phyloP scores from a whole-genome alignment of 2,888 invertebrate species.

The Candidula unifasciata region DNA sequence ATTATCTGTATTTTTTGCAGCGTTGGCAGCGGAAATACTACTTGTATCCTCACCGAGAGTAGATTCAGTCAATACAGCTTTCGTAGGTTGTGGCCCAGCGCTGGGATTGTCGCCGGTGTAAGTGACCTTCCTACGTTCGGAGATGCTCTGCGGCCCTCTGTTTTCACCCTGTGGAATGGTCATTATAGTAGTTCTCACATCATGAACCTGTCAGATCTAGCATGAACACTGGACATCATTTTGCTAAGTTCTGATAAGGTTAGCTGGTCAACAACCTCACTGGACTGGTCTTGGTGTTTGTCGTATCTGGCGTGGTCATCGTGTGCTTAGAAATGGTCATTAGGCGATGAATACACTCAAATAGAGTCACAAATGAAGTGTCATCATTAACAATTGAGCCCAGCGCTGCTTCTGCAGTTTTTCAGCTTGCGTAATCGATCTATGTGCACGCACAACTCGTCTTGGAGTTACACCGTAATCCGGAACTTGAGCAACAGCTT shows the following conservation, averaged over 20 bases:
- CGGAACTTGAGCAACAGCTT: too few species aligned
- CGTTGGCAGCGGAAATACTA: background rate
- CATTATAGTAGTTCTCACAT: conserved; percentile 41
- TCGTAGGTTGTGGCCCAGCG: conserved; percentile 10
- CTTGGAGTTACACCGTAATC: too few species aligned
- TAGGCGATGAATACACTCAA: too few species aligned
- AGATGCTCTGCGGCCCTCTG: conserved; percentile 48
- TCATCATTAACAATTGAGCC: too few species aligned
- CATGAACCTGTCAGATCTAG: background rate
- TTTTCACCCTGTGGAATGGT: conserved; percentile 49
- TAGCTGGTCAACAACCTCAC: background rate
- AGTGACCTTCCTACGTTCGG: conserved; percentile 49
- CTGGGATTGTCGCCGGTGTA: conserved; percentile 40
- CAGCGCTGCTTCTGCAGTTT: too few species aligned
- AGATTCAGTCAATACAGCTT: background rate
- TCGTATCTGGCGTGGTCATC: background rate
- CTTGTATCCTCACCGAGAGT: background rate
- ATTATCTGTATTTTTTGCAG: background rate
- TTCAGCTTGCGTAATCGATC: too few species aligned
- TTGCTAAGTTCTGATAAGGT: background rate
- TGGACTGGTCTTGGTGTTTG: background rate
- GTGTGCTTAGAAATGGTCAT: too few species aligned
- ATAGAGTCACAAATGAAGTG: too few species aligned
- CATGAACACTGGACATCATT: background rate
- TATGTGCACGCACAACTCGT: too few species aligned